These are phyloP conservation scores for Bicyclus anynana DNA, from an alignment of 1,140 invertebrate genomes.

Conservation along the genomic window DNA sequence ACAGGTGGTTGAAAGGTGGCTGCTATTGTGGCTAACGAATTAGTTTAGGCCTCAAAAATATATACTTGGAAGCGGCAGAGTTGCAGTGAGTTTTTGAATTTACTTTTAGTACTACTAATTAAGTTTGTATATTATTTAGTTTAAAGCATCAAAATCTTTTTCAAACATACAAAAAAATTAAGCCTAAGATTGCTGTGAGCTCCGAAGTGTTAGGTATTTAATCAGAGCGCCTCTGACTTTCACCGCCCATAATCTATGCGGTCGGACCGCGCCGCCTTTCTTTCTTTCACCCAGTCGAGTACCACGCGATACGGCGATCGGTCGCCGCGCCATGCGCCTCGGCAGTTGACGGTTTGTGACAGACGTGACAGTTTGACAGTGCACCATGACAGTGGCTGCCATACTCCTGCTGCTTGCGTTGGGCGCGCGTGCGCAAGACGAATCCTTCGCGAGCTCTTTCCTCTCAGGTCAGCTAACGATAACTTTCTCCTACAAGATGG, in stretches of 20 bases:
- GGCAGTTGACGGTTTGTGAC: slow-evolving; percentile 18
- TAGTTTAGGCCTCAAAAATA: too few species aligned
- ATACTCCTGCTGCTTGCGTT: slow-evolving; percentile 34
- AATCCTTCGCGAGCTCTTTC: slow-evolving; percentile 87
- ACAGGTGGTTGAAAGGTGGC: too few species aligned
- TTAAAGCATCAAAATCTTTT: too few species aligned
- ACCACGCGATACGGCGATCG: slow-evolving; percentile 22
- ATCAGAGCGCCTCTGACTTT: slow-evolving; percentile 16
- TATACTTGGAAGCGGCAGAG: too few species aligned
- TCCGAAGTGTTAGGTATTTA: too few species aligned
- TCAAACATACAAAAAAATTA: too few species aligned
- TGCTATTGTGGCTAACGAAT: too few species aligned
- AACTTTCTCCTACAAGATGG: slow-evolving; percentile 18
- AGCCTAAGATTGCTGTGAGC: too few species aligned
- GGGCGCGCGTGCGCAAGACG: slow-evolving; percentile 78
- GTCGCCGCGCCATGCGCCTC: slow-evolving; percentile 27
- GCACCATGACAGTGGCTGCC: slow-evolving; percentile 42
- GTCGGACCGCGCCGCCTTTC: slow-evolving; percentile 13
- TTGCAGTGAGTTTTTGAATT: too few species aligned
- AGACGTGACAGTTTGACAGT: slow-evolving; percentile 29
- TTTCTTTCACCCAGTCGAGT: slow-evolving; percentile 27
- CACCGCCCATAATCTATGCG: slow-evolving; percentile 13
- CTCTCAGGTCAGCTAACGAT: slow-evolving; percentile 81
- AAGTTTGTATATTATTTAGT: too few species aligned
- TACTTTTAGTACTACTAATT: too few species aligned